Evolutionary conservation across 53 echinoderm and acorn worm species (phyloP).

Genomic region (Hippasteria phrygiana): DNA sequence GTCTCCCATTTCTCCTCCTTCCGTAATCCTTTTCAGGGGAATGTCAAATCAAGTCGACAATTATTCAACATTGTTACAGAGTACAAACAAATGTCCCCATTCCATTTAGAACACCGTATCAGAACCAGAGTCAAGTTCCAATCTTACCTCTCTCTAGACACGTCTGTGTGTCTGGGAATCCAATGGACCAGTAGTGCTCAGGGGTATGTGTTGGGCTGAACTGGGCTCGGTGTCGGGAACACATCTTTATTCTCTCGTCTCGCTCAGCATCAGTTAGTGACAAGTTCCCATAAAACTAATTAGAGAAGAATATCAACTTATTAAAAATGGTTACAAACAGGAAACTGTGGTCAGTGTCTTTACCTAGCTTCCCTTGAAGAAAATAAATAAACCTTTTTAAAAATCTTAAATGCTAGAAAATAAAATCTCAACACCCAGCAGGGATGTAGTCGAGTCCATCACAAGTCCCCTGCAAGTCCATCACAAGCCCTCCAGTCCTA

Average conservation of each 20-base stretch:
- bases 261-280: conserved; percentile 70
- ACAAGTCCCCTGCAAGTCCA: too few species aligned
- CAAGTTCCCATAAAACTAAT: conserved; percentile 79
- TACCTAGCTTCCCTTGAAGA: too few species aligned
- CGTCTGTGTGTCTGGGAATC: conserved; percentile 87
- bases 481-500: too few species aligned
- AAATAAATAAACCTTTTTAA: too few species aligned
- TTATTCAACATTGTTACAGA: not conserved
- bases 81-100: not conserved
- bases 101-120: not conserved
- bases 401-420: too few species aligned
- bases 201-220: conserved; percentile 86
- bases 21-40: not conserved
- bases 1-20: not conserved
- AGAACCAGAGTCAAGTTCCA: too few species aligned
- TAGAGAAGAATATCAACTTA: not conserved
- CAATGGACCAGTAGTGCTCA: conserved; percentile 94
- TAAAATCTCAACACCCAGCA: too few species aligned
- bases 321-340: not conserved
- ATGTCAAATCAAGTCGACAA: not conserved
- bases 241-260: conserved; percentile 77
- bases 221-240: conserved; percentile 85
- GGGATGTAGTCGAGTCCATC: too few species aligned
- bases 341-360: too few species aligned
- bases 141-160: conserved; percentile 86